Evolutionary conservation across 1,140 invertebrate genomes (phyloP), one percentile per base, ranked within the genome.

Genomic region (Zaprionus capensis): DNA sequence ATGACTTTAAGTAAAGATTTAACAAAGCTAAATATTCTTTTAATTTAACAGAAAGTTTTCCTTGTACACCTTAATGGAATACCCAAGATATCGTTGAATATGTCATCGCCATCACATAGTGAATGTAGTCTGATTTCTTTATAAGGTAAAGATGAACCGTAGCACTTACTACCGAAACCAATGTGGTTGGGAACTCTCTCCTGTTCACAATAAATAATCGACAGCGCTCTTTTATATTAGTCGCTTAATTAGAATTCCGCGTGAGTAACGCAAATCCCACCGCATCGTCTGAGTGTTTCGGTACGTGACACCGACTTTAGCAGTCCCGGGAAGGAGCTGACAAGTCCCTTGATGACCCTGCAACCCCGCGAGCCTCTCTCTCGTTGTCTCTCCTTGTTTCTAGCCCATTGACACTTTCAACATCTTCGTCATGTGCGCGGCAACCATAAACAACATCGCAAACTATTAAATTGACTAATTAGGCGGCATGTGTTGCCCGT

Each of bases 381-480:
- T 53, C 46, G n/a, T 14, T 36, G 14, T 17, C 53, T 17, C 12
- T 22, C 2, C 28, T 20, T 31, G 1, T 36, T 4, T 1, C 44
- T 24, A 17, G 15, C 15, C 62, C 41, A 41, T 56, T 66, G 49
- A 53, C 34, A 53, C n/a, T 44, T 71, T 71, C 70, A 76, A 68
- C 71, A 67, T 65, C 34, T 55, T 75, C 36, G 34, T 75, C 66
- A 68, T 58, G 26, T 34, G 51, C 49, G 62, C 38, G 46, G 26
- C 61, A 36, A 62, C 57, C 83, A 88, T 87, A 87, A 87, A 90
- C 78, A 88, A 81, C 68, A 81, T 75, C 58, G 59, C 78, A 82
- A 90, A 90, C 85, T 88, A 88, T 88, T 84, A 90, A 88, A 84
- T 88, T 88, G 81, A 68, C 84, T 88, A 88, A 88, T 88, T 88